phyloP scores from a whole-genome alignment of 2,888 invertebrate species.

The Cynaeus angustus region DNA sequence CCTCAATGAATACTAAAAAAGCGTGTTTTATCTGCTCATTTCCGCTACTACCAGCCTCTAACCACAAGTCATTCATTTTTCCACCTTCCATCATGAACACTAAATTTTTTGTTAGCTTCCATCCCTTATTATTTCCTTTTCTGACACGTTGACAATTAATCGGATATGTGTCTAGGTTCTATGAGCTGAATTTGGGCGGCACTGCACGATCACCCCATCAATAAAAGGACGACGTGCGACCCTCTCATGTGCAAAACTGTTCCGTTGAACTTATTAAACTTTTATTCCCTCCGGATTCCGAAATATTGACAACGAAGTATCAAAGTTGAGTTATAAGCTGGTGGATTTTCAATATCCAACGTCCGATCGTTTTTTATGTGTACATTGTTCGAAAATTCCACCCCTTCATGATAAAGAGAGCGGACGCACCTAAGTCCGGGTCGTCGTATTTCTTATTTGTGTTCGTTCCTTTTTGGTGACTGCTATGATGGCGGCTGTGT shows the following conservation, averaged over 20 bases:
- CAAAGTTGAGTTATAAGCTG: slow-evolving; percentile 48
- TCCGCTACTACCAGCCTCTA: no score
- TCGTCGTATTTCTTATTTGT: slow-evolving; percentile 34
- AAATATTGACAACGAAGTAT: slow-evolving; percentile 47
- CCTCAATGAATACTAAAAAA: no score
- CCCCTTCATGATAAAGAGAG: slow-evolving; percentile 22
- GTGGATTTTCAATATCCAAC: slow-evolving; percentile 44
- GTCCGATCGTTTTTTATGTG: slow-evolving; percentile 45
- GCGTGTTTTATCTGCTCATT: no score
- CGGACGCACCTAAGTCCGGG: slow-evolving; percentile 13
- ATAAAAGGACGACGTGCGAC: slow-evolving; percentile 39
- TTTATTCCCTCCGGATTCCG: slow-evolving; percentile 46
- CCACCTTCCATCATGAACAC: no score
- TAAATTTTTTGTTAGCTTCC: no score
- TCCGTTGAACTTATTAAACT: slow-evolving; percentile 46
- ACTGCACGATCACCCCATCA: slow-evolving; percentile 39
- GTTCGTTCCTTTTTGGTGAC: slow-evolving; percentile 20
- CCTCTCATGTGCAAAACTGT: slow-evolving; percentile 33
- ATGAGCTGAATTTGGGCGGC: slow-evolving; percentile 17
- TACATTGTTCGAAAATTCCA: slow-evolving; percentile 39
- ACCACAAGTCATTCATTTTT: no score
- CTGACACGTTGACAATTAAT: slow-evolving; percentile 28
- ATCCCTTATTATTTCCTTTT: not conserved
- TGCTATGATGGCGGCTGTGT: slow-evolving; percentile 31
- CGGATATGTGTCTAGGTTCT: not conserved